A percentile compares a stretch with the other conserved stretches of the same genome.
Conservation (phyloP, 2,113 vertebrate species). For the Salvelinus alpinus region DNA sequence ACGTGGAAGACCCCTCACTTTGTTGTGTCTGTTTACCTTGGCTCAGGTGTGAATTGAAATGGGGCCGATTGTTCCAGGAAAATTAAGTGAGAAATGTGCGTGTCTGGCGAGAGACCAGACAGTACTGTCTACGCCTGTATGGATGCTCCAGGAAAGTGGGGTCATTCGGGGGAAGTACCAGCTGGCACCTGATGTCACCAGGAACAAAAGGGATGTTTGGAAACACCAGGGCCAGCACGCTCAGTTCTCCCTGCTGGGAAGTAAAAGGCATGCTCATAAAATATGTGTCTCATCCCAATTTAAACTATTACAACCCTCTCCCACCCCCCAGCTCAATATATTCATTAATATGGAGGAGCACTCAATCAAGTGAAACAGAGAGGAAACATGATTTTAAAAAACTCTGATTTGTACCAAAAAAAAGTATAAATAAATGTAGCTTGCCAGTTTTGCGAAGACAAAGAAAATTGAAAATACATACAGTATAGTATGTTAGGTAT, state of each 20-base stretch:
- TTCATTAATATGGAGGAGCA: neutral
- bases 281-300: neutral
- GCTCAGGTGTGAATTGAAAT: conserved; percentile 9
- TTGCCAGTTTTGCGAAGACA: no score
- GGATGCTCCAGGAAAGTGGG: conserved; percentile 18
- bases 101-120: neutral
- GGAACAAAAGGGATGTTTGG: conserved; percentile 20
- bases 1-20: neutral
- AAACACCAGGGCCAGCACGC: neutral
- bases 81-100: conserved; percentile 2
- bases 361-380: conserved; percentile 3
- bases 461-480: no score
- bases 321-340: neutral
- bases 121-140: neutral
- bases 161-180: conserved; percentile 13
- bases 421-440: no score
- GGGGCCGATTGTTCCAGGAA: neutral
- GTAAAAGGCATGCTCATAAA: conserved; percentile 9
- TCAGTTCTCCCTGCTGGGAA: conserved; percentile 3
- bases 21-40: neutral
- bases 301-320: neutral
- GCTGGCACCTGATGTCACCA: conserved; percentile 26
- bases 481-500: no score
- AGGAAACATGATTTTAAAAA: neutral
- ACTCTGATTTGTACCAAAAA: no score